phyloP scores from a whole-genome alignment of 53 echinoderm and acorn worm genomes.

The Luidia sarsii region DNA sequence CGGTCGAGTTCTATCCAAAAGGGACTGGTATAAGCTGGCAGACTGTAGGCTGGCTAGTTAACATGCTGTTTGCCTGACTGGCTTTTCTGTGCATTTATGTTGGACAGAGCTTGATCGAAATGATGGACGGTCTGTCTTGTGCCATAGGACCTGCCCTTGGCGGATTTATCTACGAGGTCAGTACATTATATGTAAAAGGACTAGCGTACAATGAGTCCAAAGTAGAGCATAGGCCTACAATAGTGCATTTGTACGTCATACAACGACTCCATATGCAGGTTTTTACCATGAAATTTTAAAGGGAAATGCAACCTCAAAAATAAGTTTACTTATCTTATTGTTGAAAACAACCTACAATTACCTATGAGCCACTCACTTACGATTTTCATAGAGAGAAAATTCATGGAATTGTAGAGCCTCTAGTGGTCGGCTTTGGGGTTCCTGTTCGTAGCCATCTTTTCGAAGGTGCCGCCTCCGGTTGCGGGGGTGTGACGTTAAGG shows the following conservation, averaged over 20 bases:
- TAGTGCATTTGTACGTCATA: background rate
- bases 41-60: too few relatives aligned
- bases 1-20: too few relatives aligned
- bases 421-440: too few relatives aligned
- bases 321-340: background rate
- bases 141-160: background rate
- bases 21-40: too few relatives aligned
- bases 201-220: background rate
- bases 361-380: too few relatives aligned
- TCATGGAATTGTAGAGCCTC: too few relatives aligned
- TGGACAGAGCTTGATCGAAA: constrained; percentile 15
- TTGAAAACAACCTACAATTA: background rate
- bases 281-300: background rate
- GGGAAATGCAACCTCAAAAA: background rate
- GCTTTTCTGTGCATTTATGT: too few relatives aligned
- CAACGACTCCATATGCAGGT: background rate
- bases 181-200: background rate
- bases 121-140: background rate
- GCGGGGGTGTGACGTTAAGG: too few relatives aligned
- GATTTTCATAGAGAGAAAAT: too few relatives aligned
- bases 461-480: too few relatives aligned
- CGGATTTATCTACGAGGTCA: background rate
- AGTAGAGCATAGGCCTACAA: background rate
- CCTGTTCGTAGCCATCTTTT: too few relatives aligned
- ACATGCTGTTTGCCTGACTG: too few relatives aligned